Evolutionary conservation across 2,888 invertebrate species (phyloP).

Genomic region (Glyphotaelius pellucidus): DNA sequence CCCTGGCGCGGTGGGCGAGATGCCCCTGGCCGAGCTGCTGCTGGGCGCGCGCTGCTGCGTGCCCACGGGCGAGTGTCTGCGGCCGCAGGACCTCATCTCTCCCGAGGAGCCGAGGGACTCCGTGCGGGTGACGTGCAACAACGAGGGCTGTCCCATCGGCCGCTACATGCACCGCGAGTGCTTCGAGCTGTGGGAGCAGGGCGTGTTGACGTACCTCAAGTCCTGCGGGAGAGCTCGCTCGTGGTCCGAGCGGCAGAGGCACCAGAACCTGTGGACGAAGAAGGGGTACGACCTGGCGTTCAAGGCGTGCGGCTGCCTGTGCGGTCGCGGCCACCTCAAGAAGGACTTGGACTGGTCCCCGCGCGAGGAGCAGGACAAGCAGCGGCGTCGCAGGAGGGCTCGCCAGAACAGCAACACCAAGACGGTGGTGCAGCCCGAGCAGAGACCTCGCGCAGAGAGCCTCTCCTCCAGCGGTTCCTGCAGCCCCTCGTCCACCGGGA

Average conservation of each 20-base stretch:
- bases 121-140: constrained; percentile 95
- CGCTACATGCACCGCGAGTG: constrained; percentile 97
- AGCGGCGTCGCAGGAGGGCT: constrained; percentile 73
- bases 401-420: constrained; percentile 37
- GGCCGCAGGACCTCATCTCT: constrained; percentile 80
- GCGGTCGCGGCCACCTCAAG: constrained; percentile 93
- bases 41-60: constrained; percentile 84
- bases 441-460: constrained; percentile 85
- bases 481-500: constrained; percentile 88
- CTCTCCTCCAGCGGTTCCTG: constrained; percentile 88
- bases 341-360: constrained; percentile 95
- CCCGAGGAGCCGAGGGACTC: constrained; percentile 84
- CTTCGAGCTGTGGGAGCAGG: constrained; percentile 95
- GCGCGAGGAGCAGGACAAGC: constrained; percentile 74
- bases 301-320: constrained; percentile 96
- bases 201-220: constrained; percentile 91
- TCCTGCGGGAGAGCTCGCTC: constrained; percentile 94
- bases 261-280: constrained; percentile 98
- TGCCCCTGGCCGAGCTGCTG: constrained; percentile 70
- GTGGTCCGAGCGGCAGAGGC: constrained; percentile 96
- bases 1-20: constrained; percentile 73
- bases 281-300: constrained; percentile 97
- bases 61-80: constrained; percentile 88
- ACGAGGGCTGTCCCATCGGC: constrained; percentile 92
- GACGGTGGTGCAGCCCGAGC: constrained; percentile 68